A percentile compares a stretch with the other conserved stretches of the same genome.
Conservation (phyloP, 2,888 invertebrate species). For the Melanargia galathea region DNA sequence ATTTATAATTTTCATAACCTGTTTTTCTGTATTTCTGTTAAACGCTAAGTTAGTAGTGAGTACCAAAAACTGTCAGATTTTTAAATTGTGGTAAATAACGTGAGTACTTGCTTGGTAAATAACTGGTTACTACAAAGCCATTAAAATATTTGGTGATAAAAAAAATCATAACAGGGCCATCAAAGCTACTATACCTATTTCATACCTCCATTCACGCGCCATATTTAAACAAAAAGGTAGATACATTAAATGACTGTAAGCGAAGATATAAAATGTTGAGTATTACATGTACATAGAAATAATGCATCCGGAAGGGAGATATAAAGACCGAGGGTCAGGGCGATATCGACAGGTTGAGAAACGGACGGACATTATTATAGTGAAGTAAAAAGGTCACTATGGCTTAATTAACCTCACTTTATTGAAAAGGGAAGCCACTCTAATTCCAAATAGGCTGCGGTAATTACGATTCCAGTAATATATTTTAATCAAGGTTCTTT, state of each 20-base stretch:
- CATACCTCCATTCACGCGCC: no score
- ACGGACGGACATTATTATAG: background rate
- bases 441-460: background rate
- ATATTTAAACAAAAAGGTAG: background rate
- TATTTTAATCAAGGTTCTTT: background rate
- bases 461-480: constrained; percentile 1
- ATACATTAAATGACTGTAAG: background rate
- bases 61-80: background rate
- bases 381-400: background rate
- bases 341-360: constrained; percentile 16
- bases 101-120: no score
- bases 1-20: background rate
- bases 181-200: background rate
- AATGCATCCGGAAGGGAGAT: constrained; percentile 14
- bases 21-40: background rate
- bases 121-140: background rate
- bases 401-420: background rate
- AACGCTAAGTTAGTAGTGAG: background rate
- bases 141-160: background rate
- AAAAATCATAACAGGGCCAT: background rate
- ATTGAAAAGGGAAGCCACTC: background rate
- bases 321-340: constrained; percentile 12
- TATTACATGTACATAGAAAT: no score
- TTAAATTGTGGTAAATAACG: background rate
- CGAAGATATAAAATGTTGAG: no score